Evolutionary conservation across 2,113 vertebrate genomes (phyloP).

Genomic region (Onychorhynchus coronatus): DNA sequence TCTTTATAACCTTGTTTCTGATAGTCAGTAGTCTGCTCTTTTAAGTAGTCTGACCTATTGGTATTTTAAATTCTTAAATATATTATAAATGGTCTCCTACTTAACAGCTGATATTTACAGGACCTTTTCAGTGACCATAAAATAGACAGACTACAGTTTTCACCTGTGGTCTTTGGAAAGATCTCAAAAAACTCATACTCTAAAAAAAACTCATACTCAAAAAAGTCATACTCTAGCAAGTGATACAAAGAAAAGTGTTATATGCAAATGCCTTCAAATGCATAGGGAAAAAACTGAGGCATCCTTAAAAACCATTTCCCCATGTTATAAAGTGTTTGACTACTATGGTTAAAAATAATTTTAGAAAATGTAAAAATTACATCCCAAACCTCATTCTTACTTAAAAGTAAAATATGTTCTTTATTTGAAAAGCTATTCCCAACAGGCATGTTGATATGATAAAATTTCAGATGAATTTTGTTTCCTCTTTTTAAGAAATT

Average conservation of each 20-base stretch:
- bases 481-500: neutral
- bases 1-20: neutral
- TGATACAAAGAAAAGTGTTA: neutral
- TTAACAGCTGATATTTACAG: neutral
- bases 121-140: neutral
- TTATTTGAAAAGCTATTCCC: neutral
- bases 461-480: neutral
- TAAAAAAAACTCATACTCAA: too few relatives aligned
- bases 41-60: neutral
- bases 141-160: neutral
- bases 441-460: neutral
- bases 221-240: neutral
- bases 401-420: neutral
- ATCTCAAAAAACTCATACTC: neutral
- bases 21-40: neutral
- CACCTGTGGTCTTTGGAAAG: neutral
- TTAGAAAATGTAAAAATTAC: neutral
- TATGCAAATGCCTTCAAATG: neutral
- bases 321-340: neutral
- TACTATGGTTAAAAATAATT: neutral
- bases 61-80: neutral
- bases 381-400: neutral
- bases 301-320: neutral
- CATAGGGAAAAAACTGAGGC: neutral
- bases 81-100: neutral